These are phyloP conservation scores for Palythoa heliodiscus DNA, from an alignment of 92 coral and sea anemone species.

Conservation along the genomic window DNA sequence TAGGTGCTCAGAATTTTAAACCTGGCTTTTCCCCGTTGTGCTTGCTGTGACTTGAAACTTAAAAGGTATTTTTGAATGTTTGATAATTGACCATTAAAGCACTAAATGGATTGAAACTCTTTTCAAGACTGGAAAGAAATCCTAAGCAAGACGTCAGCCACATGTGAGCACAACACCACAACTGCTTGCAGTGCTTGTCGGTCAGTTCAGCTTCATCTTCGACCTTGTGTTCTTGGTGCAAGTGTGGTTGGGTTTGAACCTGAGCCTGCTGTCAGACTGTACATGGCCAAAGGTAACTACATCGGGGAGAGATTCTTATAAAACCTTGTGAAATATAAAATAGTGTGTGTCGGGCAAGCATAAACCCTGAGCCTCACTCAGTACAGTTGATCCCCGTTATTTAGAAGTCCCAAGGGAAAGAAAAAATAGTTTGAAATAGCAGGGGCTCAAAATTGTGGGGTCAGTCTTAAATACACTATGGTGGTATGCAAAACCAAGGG, in stretches of 20 bases:
- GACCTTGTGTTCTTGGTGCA: constrained; percentile 83
- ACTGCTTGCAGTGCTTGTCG: constrained; percentile 86
- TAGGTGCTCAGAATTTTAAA: too few relatives aligned
- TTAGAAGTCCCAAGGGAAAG: too few relatives aligned
- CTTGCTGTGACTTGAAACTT: not conserved
- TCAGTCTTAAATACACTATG: too few relatives aligned
- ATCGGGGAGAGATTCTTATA: not conserved
- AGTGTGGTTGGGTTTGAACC: constrained; percentile 83
- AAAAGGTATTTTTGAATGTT: not conserved
- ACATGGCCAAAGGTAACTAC: constrained; percentile 90
- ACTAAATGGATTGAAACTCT: not conserved
- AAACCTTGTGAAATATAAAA: too few relatives aligned
- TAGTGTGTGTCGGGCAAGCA: too few relatives aligned
- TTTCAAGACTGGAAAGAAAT: constrained; percentile 94
- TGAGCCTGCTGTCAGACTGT: constrained; percentile 87
- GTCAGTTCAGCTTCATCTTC: constrained; percentile 71
- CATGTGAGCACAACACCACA: constrained; percentile 66
- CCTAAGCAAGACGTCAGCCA: constrained; percentile 80
- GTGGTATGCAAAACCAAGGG: too few relatives aligned
- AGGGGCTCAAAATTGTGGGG: too few relatives aligned
- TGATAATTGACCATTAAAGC: not conserved
- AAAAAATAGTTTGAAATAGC: too few relatives aligned
- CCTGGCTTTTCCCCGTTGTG: too few relatives aligned
- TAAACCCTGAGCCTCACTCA: too few relatives aligned
- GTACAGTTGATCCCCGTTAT: too few relatives aligned